These are phyloP conservation scores for Nesometra sesokonis DNA, from an alignment of 35 echinoderm and acorn worm species.

Conservation along the genomic window DNA sequence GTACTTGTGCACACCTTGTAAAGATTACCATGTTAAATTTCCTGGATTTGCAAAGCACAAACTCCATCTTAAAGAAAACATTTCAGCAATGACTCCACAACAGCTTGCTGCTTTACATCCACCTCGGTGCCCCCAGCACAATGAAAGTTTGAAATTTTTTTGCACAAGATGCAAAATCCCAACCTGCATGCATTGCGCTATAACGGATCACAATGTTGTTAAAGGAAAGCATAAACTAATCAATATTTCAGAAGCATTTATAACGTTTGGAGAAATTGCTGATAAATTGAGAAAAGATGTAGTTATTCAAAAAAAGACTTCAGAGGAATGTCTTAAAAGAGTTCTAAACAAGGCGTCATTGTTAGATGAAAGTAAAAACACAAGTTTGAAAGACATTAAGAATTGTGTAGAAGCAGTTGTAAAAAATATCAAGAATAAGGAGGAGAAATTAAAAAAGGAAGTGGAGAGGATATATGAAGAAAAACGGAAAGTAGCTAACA, in stretches of 20 bases:
- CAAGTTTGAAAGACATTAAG: neutral
- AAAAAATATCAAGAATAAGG: neutral
- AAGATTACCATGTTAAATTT: neutral
- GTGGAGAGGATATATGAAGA: neutral
- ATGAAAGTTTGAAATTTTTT: neutral
- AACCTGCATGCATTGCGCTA: neutral
- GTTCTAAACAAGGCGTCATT: neutral
- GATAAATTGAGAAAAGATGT: neutral
- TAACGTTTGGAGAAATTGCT: neutral
- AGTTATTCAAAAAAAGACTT: neutral
- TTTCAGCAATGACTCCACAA: neutral
- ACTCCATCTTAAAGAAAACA: neutral
- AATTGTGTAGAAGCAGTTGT: neutral
- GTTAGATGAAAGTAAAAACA: neutral
- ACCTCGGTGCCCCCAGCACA: neutral
- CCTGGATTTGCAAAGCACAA: neutral
- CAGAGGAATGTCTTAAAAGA: neutral
- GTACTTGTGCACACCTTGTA: neutral
- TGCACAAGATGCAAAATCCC: neutral
- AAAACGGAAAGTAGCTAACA: neutral
- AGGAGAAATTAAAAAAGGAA: neutral
- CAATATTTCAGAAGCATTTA: neutral
- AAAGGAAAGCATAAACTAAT: neutral
- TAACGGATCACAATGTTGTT: neutral
- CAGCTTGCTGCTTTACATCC: neutral